Base-by-base conservation (phyloP, 2,113 vertebrate genomes). In the Phycodurus eques region DNA sequence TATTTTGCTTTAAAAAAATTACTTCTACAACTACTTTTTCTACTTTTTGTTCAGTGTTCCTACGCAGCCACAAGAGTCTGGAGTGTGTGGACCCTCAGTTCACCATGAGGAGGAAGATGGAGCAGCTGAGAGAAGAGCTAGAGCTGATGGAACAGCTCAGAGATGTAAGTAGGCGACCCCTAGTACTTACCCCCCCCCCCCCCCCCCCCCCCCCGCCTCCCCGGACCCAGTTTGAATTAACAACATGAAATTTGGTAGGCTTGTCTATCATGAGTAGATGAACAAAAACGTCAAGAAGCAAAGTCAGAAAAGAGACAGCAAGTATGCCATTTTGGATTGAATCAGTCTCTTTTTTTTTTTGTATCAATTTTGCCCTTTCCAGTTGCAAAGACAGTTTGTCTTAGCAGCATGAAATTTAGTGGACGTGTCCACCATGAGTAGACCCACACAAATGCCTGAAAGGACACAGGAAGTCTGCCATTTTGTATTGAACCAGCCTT, bases 21-120 rank as follows among this genome's bases (percentile, higher is more conserved):
- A 9, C 54, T 57, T n/a, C 10, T 57, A 27, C 33, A 5, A 33
- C 12, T 39, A 10, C 33, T 8, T 22, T 22, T 56, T 17, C 15
- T 12, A 8, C 31, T 54, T 17, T 8, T 8, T 20, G 51, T 75
- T 3, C 70, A 98, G 96, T 96, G 68, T 98, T 96, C 87, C 88
- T 95, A 81, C 93, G 95, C 73, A 95, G 94, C 67, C 94, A 95
- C 81, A 96, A 94, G 89, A 95, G 94, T 83, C 84, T 96, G 91
- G 95, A 98, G 84, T 93, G 95, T 0, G 89, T 95, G 84, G 96
- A 98, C 74, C 96, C 96, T 63, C 96, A 96, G 75, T 98, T 98
- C 89, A 98, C 96, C 65, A 96, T 98, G 80, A 93, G 95, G 68
- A 92, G 97, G 67, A 98, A 96, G 88, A 98, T 99, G 96, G 97